These are phyloP conservation scores for Babylonia areolata DNA, from an alignment of 1,140 invertebrate genomes.

Conservation along the genomic window DNA sequence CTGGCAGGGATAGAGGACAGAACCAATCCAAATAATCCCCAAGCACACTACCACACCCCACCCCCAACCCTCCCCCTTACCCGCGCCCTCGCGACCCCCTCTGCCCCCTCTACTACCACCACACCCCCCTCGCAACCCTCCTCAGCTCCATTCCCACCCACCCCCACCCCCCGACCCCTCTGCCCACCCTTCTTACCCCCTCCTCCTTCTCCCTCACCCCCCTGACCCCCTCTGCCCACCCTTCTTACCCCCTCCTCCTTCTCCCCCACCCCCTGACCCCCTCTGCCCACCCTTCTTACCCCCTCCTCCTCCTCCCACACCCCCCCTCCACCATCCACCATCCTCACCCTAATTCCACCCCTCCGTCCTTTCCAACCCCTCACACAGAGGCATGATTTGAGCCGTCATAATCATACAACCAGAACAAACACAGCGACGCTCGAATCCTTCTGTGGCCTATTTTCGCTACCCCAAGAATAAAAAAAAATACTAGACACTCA, in stretches of 20 bases:
- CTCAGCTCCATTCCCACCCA: not conserved
- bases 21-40: too few relatives aligned
- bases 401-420: too few relatives aligned
- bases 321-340: not conserved
- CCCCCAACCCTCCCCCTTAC: not conserved
- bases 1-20: too few relatives aligned
- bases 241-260: slow-evolving; percentile 14
- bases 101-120: not conserved
- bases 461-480: too few relatives aligned
- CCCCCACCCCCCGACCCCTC: not conserved
- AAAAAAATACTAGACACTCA: too few relatives aligned
- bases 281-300: not conserved
- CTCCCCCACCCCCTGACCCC: not conserved
- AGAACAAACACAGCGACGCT: too few relatives aligned
- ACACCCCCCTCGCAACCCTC: not conserved
- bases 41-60: too few relatives aligned
- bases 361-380: not conserved
- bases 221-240: not conserved
- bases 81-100: not conserved
- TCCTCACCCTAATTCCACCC: not conserved
- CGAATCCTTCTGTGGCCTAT: too few relatives aligned
- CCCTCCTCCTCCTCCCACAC: not conserved
- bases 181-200: not conserved
- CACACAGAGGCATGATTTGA: too few relatives aligned
- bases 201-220: slow-evolving; percentile 18